Percentiles rank a stretch among this genome's conserved stretches.
Conservation (phyloP, 1,140 invertebrate genomes). For the Lysiphlebus fabarum region DNA sequence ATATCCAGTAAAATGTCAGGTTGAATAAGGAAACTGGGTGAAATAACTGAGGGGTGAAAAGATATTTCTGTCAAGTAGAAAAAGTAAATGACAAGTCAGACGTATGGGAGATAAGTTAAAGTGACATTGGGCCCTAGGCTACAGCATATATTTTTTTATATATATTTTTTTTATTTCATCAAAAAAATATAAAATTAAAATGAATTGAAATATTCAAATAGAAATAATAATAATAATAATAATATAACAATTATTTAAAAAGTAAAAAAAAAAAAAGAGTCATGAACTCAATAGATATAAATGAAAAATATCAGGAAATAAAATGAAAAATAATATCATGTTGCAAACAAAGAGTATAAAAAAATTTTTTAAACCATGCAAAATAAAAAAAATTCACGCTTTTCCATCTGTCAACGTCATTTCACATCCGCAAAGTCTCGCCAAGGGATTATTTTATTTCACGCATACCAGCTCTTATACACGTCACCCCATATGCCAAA, state of each 20-base stretch:
- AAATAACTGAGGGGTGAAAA: background rate
- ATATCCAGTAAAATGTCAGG: background rate
- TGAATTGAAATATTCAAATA: background rate
- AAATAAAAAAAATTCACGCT: background rate
- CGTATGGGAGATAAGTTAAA: background rate
- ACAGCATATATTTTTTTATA: background rate
- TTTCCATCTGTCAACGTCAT: conserved; percentile 15
- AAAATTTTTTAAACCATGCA: background rate
- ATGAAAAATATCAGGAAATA: background rate
- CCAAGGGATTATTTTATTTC: conserved; percentile 1
- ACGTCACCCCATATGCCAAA: too few species aligned
- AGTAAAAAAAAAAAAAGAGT: background rate
- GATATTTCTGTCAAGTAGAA: conserved; percentile 2
- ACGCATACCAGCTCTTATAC: background rate
- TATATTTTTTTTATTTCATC: too few species aligned
- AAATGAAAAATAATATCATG: background rate
- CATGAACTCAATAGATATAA: background rate
- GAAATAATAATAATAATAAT: background rate
- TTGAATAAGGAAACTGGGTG: too few species aligned
- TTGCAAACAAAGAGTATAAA: background rate
- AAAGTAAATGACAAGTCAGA: conserved; percentile 4
- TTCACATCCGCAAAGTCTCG: conserved; percentile 8
- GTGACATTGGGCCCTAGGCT: background rate
- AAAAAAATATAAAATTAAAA: background rate
- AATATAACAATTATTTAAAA: background rate